Conservation (phyloP, 2,888 invertebrate species). For the Drosophila helvetica region DNA sequence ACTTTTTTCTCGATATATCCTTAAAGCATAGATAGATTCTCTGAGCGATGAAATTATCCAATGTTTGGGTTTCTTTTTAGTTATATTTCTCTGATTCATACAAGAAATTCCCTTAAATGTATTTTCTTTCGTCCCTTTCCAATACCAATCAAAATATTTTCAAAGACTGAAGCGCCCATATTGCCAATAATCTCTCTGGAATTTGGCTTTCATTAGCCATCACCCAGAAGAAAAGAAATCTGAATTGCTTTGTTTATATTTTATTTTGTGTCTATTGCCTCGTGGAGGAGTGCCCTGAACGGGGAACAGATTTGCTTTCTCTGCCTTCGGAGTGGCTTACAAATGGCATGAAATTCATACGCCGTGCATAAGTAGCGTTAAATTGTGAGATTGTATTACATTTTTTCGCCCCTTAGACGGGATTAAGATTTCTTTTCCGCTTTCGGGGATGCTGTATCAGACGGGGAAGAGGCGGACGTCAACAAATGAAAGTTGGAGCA, state of each 20-base stretch:
- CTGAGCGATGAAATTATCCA: too few species aligned
- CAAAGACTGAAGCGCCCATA: neutral
- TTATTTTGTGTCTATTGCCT: constrained; percentile 31
- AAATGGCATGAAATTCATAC: constrained; percentile 64
- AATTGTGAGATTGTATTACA: constrained; percentile 65
- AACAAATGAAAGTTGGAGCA: constrained; percentile 19
- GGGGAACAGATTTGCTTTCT: constrained; percentile 15
- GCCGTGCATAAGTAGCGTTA: constrained; percentile 72
- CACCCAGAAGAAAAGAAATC: neutral
- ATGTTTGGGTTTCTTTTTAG: too few species aligned
- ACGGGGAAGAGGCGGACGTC: constrained; percentile 18
- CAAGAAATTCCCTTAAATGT: neutral
- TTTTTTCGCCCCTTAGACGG: constrained; percentile 29
- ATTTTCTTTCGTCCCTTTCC: neutral
- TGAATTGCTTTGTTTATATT: constrained; percentile 33
- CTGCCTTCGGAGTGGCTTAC: constrained; percentile 34
- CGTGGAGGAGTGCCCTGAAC: neutral
- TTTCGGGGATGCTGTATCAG: constrained; percentile 13
- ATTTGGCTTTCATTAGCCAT: constrained; percentile 16
- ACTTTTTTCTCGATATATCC: too few species aligned
- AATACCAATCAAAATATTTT: neutral
- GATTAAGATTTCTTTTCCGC: constrained; percentile 26
- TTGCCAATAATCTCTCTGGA: neutral
- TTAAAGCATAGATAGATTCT: too few species aligned
- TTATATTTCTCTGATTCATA: too few species aligned